Evolutionary conservation across 1,140 invertebrate genomes (phyloP).

Genomic region (Brachionus sp.): DNA sequence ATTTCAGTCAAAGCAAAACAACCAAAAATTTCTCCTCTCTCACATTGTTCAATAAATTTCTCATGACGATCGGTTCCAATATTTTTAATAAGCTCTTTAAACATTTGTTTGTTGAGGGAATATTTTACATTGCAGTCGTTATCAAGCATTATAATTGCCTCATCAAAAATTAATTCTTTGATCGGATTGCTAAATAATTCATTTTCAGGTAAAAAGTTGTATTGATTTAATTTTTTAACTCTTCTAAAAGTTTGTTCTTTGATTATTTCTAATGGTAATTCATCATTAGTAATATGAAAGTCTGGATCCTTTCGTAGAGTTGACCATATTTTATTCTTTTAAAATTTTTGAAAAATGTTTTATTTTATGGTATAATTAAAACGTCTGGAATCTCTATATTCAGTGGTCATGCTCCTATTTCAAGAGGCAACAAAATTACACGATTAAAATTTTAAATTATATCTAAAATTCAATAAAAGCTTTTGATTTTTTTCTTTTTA

Average conservation of each 20-base stretch:
- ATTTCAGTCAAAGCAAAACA: constrained; percentile 88
- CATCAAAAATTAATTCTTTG: constrained; percentile 53
- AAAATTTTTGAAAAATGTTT: no score
- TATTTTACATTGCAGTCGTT: constrained; percentile 67
- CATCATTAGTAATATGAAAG: background rate
- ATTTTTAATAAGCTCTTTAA: constrained; percentile 51
- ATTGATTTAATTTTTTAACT: constrained; percentile 65
- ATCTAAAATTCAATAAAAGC: no score
- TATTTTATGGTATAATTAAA: no score
- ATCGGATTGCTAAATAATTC: constrained; percentile 62
- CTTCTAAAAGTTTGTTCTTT: constrained; percentile 34
- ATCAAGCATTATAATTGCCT: constrained; percentile 68
- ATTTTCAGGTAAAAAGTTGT: constrained; percentile 65
- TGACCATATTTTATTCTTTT: no score
- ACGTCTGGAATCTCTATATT: no score
- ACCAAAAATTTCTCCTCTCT: constrained; percentile 66
- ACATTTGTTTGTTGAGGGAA: constrained; percentile 51
- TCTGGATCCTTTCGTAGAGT: no score
- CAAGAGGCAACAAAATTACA: no score
- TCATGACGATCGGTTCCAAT: constrained; percentile 71
- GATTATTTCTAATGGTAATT: background rate
- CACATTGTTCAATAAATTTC: constrained; percentile 69
- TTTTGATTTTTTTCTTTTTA: no score
- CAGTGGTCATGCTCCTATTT: no score
- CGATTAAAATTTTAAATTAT: no score